Conservation (phyloP, 1,140 invertebrate species). For the Hypsibius dujardini region DNA sequence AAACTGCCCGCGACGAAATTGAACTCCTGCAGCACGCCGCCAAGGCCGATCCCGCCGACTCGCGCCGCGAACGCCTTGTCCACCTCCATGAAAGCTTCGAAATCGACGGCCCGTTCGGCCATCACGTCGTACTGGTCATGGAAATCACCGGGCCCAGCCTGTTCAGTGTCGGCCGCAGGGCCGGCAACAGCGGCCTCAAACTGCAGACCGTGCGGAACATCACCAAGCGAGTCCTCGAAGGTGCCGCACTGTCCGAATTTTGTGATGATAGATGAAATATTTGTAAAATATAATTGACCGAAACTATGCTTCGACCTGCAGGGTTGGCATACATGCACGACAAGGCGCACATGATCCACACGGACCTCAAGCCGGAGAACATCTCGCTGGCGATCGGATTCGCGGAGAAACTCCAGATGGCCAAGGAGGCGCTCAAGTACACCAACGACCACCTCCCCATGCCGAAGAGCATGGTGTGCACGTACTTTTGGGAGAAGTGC, state of each 20-base stretch:
- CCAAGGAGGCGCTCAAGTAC: constrained; percentile 8
- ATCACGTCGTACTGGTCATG: constrained; percentile 92
- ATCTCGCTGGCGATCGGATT: constrained; percentile 8
- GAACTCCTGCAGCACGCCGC: constrained; percentile 79
- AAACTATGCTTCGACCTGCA: no score
- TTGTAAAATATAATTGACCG: no score
- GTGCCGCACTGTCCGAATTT: no score
- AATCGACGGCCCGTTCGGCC: constrained; percentile 86
- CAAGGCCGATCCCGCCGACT: constrained; percentile 70
- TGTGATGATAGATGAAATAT: no score
- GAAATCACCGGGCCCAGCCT: constrained; percentile 94
- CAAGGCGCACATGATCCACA: constrained; percentile 19
- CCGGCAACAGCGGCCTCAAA: constrained; percentile 91
- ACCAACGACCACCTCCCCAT: constrained; percentile 52
- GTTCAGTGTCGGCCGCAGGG: constrained; percentile 89
- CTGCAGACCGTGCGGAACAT: constrained; percentile 81
- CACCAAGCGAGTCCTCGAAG: constrained; percentile 49
- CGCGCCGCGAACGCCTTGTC: constrained; percentile 80
- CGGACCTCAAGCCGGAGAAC: constrained; percentile 21
- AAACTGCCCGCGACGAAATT: constrained; percentile 95
- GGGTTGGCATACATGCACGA: constrained; percentile 12
- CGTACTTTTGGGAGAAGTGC: constrained; percentile 94
- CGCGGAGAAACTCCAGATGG: background rate
- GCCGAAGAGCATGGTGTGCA: constrained; percentile 60
- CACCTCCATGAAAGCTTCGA: constrained; percentile 94